A percentile compares a stretch with the other conserved stretches of the same genome.
phyloP scores from a whole-genome alignment of 2,888 invertebrate species.

The Proisotoma minuta region DNA sequence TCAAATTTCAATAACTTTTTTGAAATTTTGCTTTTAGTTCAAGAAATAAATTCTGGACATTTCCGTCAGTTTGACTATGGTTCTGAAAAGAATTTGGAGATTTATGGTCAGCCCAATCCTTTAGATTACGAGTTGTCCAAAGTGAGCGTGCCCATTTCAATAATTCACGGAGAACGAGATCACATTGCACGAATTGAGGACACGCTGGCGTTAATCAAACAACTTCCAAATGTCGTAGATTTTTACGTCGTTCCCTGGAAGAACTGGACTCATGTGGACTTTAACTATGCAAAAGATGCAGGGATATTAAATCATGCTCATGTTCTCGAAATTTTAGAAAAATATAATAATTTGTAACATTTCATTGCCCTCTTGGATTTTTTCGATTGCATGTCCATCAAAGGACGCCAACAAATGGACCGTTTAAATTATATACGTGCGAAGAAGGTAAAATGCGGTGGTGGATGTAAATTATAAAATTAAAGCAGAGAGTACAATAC shows the following conservation, averaged over 20 bases:
- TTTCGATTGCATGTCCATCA: too few species aligned
- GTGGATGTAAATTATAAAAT: too few species aligned
- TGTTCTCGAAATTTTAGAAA: background rate
- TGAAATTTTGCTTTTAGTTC: background rate
- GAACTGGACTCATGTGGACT: conserved; percentile 1
- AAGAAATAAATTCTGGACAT: background rate
- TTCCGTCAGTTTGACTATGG: conserved; percentile 7
- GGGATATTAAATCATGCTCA: background rate
- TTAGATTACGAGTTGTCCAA: background rate
- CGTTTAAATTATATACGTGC: too few species aligned
- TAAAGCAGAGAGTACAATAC: too few species aligned
- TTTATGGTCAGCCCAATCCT: background rate
- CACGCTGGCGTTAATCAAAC: background rate
- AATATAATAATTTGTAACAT: too few species aligned
- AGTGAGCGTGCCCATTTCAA: background rate
- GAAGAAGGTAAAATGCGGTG: too few species aligned
- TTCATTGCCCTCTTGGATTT: too few species aligned
- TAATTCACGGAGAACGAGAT: background rate
- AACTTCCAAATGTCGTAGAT: background rate
- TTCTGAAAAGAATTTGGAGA: background rate
- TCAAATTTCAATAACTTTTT: too few species aligned
- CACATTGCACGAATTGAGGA: conserved; percentile 5
- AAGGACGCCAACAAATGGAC: too few species aligned
- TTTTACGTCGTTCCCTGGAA: background rate
- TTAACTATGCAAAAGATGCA: background rate